Base-by-base conservation (phyloP, 2,888 invertebrate genomes). In the Seira sanloemensis region DNA sequence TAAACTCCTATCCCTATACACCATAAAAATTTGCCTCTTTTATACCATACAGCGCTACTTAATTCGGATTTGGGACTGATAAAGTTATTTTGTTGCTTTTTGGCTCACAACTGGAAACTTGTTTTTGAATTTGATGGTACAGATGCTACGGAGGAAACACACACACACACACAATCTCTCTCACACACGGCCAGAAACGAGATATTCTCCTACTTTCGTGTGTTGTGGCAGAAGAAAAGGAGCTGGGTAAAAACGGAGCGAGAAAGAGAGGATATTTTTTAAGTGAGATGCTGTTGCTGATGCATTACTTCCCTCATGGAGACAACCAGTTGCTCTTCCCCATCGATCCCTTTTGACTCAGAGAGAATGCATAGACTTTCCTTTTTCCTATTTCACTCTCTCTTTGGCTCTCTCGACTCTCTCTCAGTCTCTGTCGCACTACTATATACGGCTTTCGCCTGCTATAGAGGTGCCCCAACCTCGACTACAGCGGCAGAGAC, bases 321-420 rank as follows among this genome's bases (percentile, higher is more conserved):
- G 88, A 88, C 89, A 89, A 89, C 89, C 88, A 89, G 89, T 89
- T 89, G 89, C 89, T 89, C 89, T 88, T 89, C 87, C 86, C 83
- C 86, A 89, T 89, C 89, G 89, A 89, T 89, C 89, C 69, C 23
- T 58, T 66, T 66, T 66, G 66, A 23, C 2, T 66, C 24, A 21
- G n/a, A 66, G 66, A 9, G 9, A 66, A 23, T 66, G 66, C 21
- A 24, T 23, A 23, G 24, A 24, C 21, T 66, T 66, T 75, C n/a
- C 46, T 46, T 24, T 26, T 18, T 58, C 27, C 23, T 26, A 21
- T 24, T 77, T 25, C 46, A 26, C 16, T 9, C 19, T 54, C 25
- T 58, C 73, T 73, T 2, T 58, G 7, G 18, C 21, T 46, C 21
- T 72, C 24, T 23, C 58, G 24, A 5, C 37, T n/a, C 23, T 71